Evolutionary conservation across 2,888 invertebrate species (phyloP).

Genomic region (Diplazon laetatorius): DNA sequence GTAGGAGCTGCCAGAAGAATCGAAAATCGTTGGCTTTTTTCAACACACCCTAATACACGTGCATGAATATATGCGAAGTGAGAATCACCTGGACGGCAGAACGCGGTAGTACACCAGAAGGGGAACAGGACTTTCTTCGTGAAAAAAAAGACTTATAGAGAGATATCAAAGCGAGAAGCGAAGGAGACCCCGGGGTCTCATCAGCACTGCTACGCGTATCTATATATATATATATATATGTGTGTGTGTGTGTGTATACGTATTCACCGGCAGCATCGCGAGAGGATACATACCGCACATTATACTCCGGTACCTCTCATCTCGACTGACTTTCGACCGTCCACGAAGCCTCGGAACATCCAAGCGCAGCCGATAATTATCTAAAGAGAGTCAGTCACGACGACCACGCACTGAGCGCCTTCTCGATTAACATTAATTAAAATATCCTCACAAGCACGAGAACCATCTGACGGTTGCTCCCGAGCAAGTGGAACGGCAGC

Average conservation of each 20-base stretch:
- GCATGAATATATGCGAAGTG: neutral
- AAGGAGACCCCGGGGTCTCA: conserved; percentile 45
- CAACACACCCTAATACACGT: too few relatives aligned
- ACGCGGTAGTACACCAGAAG: conserved; percentile 43
- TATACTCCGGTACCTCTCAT: conserved; percentile 37
- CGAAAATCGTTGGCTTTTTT: too few relatives aligned
- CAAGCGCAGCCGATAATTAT: conserved; percentile 62
- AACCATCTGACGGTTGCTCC: conserved; percentile 24
- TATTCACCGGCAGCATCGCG: conserved; percentile 51
- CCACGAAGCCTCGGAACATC: conserved; percentile 47
- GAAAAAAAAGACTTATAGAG: conserved; percentile 41
- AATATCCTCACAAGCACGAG: conserved; percentile 55
- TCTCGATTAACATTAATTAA: conserved; percentile 63
- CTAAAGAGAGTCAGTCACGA: conserved; percentile 55
- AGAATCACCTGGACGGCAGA: conserved; percentile 29
- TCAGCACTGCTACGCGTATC: conserved; percentile 8
- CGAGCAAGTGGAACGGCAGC: conserved; percentile 37
- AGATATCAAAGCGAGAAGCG: conserved; percentile 51
- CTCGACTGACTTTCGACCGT: conserved; percentile 55
- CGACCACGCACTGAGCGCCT: conserved; percentile 37
- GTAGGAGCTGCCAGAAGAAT: too few relatives aligned
- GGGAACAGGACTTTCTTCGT: conserved; percentile 44
- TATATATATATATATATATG: too few relatives aligned
- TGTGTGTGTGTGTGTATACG: too few relatives aligned
- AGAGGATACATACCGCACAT: conserved; percentile 2